phyloP scores from a whole-genome alignment of 2,797 vertebrate genomes.

The Cryptoprocta ferox region DNA sequence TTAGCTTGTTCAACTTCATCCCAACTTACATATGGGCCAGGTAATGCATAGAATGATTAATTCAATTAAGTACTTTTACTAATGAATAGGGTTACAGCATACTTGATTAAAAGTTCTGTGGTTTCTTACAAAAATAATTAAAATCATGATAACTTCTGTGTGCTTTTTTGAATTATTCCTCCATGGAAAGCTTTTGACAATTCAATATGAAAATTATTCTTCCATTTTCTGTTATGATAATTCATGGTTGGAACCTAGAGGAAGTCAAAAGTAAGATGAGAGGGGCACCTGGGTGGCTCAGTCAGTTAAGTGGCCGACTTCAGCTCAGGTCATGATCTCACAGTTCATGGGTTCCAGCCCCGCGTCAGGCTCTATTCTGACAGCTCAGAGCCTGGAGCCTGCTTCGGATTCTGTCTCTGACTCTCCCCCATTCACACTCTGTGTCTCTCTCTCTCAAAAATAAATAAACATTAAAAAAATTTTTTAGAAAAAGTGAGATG shows the following conservation, averaged over 20 bases:
- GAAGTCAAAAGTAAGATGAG: background rate
- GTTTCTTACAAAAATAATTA: background rate
- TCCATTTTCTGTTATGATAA: background rate
- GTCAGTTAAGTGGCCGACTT: too few species aligned
- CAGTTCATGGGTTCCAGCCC: too few species aligned
- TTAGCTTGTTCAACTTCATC: background rate
- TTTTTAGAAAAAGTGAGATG: too few species aligned
- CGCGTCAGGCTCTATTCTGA: too few species aligned
- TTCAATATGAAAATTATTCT: background rate
- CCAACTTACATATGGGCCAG: background rate
- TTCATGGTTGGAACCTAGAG: background rate
- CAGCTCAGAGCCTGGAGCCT: too few species aligned
- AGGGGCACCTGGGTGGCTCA: too few species aligned
- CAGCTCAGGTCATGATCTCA: too few species aligned
- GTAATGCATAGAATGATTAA: background rate
- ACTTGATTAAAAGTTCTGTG: background rate
- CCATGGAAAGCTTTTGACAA: background rate
- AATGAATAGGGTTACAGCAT: background rate
- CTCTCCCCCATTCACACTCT: too few species aligned
- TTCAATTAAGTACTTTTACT: background rate
- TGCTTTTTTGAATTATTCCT: background rate
- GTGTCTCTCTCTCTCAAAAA: too few species aligned
- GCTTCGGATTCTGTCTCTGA: too few species aligned
- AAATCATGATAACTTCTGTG: background rate
- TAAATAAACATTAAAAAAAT: too few species aligned